Evolutionary conservation across 2,888 invertebrate genomes (phyloP).

Genomic region (Molorchus minor): DNA sequence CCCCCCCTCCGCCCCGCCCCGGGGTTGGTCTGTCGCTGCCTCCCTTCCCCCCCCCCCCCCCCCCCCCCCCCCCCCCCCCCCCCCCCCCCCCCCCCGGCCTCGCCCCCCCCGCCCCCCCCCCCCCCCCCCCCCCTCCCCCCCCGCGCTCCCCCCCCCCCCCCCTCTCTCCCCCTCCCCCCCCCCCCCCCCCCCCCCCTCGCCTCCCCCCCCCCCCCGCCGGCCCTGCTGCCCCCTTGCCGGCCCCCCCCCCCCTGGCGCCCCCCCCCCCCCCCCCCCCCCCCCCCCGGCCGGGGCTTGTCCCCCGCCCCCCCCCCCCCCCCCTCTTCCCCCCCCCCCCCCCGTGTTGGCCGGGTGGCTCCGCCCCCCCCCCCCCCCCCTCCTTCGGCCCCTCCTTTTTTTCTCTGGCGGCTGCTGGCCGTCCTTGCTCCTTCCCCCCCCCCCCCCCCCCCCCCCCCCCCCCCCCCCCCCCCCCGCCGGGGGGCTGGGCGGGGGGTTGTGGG

Average conservation of each 20-base stretch:
- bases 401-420: too few species aligned
- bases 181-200: background rate
- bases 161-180: background rate
- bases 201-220: background rate
- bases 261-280: background rate
- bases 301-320: background rate
- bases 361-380: too few species aligned
- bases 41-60: too few species aligned
- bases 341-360: too few species aligned
- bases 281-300: background rate
- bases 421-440: too few species aligned
- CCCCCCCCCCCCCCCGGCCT: background rate
- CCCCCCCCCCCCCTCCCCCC: background rate
- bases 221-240: background rate
- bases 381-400: too few species aligned
- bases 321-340: background rate
- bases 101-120: background rate
- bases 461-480: too few species aligned
- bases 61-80: background rate
- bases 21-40: background rate
- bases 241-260: background rate
- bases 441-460: too few species aligned
- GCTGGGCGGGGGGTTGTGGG: too few species aligned
- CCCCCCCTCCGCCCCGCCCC: background rate
- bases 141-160: background rate